Conservation (phyloP, 2,888 invertebrate species). For the Zelleria hepariella region DNA sequence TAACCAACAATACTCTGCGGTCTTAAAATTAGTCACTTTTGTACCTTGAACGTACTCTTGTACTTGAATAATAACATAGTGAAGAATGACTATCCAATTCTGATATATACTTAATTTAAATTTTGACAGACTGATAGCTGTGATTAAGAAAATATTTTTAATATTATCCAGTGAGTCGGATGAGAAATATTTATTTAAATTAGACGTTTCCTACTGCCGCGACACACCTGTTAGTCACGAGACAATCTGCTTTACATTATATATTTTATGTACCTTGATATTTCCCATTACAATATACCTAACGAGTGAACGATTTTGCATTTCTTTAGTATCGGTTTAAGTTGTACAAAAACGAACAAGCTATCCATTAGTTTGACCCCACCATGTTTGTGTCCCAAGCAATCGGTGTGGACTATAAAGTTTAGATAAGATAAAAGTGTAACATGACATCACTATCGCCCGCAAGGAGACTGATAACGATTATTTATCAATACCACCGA, state of each 20-base stretch:
- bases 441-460: conserved; percentile 36
- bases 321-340: conserved; percentile 24
- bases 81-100: conserved; percentile 65
- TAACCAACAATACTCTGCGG: conserved; percentile 59
- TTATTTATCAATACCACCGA: conserved; percentile 57
- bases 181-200: conserved; percentile 66
- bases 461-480: conserved; percentile 49
- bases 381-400: conserved; percentile 24
- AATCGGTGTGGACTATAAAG: neutral
- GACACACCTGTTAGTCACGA: conserved; percentile 49
- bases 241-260: conserved; percentile 53
- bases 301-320: conserved; percentile 6
- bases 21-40: conserved; percentile 68
- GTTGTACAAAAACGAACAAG: conserved; percentile 49
- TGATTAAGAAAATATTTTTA: conserved; percentile 73
- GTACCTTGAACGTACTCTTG: conserved; percentile 61
- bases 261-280: conserved; percentile 19
- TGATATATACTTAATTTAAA: conserved; percentile 73
- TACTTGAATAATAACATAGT: conserved; percentile 63
- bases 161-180: conserved; percentile 72
- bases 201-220: conserved; percentile 67
- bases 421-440: conserved; percentile 4
- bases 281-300: neutral
- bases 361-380: conserved; percentile 44
- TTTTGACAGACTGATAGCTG: conserved; percentile 73